Base-by-base conservation (phyloP, 2,113 vertebrate genomes). In the Pteruthius melanotis region DNA sequence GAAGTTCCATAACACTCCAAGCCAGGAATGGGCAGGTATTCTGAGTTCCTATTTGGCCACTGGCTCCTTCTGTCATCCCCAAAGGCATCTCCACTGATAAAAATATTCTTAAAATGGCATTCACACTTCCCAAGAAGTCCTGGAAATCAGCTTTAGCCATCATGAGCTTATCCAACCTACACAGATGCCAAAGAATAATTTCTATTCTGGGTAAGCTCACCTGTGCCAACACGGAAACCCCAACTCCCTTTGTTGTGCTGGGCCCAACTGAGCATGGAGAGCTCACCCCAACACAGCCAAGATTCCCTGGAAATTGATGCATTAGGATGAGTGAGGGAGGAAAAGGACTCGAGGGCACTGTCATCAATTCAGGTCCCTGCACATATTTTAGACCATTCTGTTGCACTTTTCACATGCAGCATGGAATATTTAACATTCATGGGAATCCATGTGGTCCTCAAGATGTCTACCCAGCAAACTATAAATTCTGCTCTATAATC, bases 381-480 rank as follows among this genome's bases (percentile, higher is more conserved):
- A 22, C 27, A 39, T 27, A 35, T 63, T 85, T 54, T 19, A 74
- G 69, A 74, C 3, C 4, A 40, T 83, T 49, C 31, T 53, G 35
- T 27, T 89, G 71, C 64, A 66, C 27, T 59, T 61, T 50, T 65
- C 35, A 61, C 31, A 66, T 3, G 15, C 11, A 6, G 14, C 8
- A 60, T 1, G 2, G 57, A 53, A 56, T 61, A 65, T 53, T 89
- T 75, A 78, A 56, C 61, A 96, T 90, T 87, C 72, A 70, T 37
- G 14, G 40, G 26, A 60, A 6, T 10, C 30, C 15, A 27, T 40
- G 69, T 50, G n/a, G 9, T 74, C 74, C 78, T 66, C n/a, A 42
- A 30, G 24, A 61, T 33, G 33, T 59, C 81, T 92, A 69, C 87
- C 94, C 72, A 95, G 93, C 74, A 40, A 80, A 80, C 53, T 24